A percentile compares a stretch with the other conserved stretches of the same genome.
Conservation (phyloP, 2,113 vertebrate species). For the Prunella himalayana region DNA sequence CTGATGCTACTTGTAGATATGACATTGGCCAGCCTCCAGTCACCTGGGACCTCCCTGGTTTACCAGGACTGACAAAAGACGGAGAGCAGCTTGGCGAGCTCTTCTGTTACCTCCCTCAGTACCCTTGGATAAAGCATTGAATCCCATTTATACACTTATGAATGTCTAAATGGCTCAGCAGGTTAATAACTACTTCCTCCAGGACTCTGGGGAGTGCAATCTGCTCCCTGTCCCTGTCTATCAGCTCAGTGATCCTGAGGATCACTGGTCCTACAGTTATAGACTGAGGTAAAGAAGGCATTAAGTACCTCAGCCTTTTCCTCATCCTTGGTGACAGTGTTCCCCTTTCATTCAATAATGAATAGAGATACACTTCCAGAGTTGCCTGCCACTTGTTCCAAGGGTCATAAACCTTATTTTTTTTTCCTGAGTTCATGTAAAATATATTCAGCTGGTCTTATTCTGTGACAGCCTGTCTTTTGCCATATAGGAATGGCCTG, state of each 20-base stretch:
- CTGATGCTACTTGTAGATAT: not conserved
- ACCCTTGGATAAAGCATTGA: not conserved
- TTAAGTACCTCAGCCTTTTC: not conserved
- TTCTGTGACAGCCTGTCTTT: not conserved
- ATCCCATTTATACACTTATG: not conserved
- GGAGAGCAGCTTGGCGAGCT: fast-evolving
- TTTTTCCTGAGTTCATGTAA: not conserved
- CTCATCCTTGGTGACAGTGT: not conserved
- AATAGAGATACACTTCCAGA: not conserved
- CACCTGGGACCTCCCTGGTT: not conserved
- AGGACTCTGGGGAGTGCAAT: no score
- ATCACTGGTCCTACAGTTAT: fast-evolving
- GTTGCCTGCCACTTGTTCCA: not conserved
- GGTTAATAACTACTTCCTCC: not conserved
- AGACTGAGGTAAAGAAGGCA: not conserved
- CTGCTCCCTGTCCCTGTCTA: not conserved
- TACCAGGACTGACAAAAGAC: not conserved
- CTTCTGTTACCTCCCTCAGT: not conserved
- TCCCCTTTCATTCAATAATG: not conserved
- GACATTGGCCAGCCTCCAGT: not conserved
- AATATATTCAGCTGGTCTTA: not conserved
- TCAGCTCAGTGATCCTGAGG: not conserved
- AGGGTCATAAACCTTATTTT: not conserved
- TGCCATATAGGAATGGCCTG: not conserved
- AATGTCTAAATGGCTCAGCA: not conserved